These are phyloP conservation scores for Lophotis ruficrista DNA, from an alignment of 2,113 vertebrate genomes.

Conservation along the genomic window DNA sequence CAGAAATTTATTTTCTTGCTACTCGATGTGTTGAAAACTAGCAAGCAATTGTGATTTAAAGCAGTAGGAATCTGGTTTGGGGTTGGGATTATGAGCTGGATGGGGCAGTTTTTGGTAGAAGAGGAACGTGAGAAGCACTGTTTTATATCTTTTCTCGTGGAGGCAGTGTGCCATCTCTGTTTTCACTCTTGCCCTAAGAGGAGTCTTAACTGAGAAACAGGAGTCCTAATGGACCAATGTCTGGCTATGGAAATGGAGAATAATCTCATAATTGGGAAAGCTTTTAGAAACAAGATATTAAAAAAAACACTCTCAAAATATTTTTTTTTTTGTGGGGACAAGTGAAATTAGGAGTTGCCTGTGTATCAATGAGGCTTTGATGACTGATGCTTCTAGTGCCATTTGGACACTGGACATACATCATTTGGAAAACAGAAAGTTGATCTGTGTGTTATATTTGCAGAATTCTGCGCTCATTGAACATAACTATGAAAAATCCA, in stretches of 20 bases:
- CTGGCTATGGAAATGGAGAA: background rate
- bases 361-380: background rate
- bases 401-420: background rate
- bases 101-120: background rate
- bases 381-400: background rate
- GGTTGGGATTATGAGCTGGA: background rate
- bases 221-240: accelerated
- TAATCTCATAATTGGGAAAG: background rate
- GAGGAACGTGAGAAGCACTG: background rate
- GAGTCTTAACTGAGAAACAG: background rate
- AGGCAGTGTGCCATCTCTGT: background rate
- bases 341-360: background rate
- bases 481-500: background rate
- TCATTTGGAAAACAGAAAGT: background rate
- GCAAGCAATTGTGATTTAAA: background rate
- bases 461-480: accelerated
- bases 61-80: background rate
- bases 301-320: background rate
- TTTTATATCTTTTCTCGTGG: background rate
- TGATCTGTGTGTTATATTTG: background rate
- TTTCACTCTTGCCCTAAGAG: background rate
- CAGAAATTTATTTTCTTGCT: background rate
- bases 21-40: background rate
- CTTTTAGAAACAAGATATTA: background rate
- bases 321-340: background rate